These are phyloP conservation scores for Acronicta alni DNA, from an alignment of 2,888 invertebrate species.

Conservation along the genomic window DNA sequence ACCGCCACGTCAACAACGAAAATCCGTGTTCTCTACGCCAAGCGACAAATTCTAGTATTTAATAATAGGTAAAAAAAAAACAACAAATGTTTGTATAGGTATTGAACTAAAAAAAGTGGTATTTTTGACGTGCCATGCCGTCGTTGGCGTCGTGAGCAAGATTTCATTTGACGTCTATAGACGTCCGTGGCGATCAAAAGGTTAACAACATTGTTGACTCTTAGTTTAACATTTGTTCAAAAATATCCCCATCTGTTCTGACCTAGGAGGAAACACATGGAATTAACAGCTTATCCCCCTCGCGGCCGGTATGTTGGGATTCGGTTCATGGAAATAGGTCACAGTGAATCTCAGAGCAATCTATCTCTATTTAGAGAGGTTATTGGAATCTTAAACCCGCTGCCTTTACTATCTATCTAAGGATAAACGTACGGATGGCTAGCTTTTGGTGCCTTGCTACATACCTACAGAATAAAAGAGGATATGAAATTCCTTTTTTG, in stretches of 20 bases:
- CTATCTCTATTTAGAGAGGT: slow-evolving; percentile 23
- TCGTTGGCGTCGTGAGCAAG: no score
- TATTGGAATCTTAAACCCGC: slow-evolving; percentile 21
- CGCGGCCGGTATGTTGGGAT: slow-evolving; percentile 12
- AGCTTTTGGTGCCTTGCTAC: background rate
- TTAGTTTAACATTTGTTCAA: background rate
- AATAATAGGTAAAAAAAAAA: no score
- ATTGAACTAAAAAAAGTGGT: no score
- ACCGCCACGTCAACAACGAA: no score
- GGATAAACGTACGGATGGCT: background rate
- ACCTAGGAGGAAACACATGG: slow-evolving; percentile 14
- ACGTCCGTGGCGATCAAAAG: no score
- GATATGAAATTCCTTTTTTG: background rate
- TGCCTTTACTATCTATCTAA: slow-evolving; percentile 3
- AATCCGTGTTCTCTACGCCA: no score
- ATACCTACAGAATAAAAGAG: background rate
- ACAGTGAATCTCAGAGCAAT: slow-evolving; percentile 31
- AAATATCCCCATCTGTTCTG: background rate
- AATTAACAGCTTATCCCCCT: slow-evolving; percentile 21
- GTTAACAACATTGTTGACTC: background rate
- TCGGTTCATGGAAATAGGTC: slow-evolving; percentile 38
- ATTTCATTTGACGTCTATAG: no score
- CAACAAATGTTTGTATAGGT: no score
- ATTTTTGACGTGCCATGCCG: no score
- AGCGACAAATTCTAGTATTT: no score